Evolutionary conservation across 2,113 vertebrate genomes (phyloP), one percentile per base, ranked within the genome.

Genomic region (Gila orcuttii): DNA sequence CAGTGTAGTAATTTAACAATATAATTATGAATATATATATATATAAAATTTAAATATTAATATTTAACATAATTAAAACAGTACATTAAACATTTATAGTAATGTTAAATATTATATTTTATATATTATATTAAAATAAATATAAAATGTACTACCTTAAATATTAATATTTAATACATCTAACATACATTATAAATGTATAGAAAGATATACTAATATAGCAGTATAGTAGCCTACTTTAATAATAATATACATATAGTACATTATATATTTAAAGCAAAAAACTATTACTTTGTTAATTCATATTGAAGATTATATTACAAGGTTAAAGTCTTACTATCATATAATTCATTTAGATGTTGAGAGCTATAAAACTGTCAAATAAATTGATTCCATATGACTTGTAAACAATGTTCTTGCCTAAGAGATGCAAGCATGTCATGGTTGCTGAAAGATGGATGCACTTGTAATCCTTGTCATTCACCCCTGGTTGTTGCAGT

Each of bases 401-500:
- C n/a, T 50, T 28, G n/a, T 6, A 77, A 77, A 52, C 75, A 55
- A 76, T 31, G 13, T 31, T 83, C 39, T 71, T 4, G 12, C 15
- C 2, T 10, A 66, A 45, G 25, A 79, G 3, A 87, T 52, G 12
- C 60, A 81, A 82, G 64, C 60, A 59, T 60, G 17, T 36, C 17
- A 66, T 77, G 50, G 15, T 73, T 79, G 60, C 79, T 64, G 45
- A 83, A 66, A 36, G 68, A 85, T 87, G 45, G 47, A 55, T 57
- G 74, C 75, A 71, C 31, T 79, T 82, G 85, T 68, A 71, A 45
- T 50, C 39, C 71, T 73, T 69, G 74, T 68, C 64, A 85, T 66
- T 66, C 73, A 79, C 73, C 64, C 81, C 82, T 55, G 84, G 50
- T 85, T 86, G 89, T 89, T 87, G 71, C 66, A 88, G 85, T 75